A percentile compares a stretch with the other conserved stretches of the same genome.
phyloP scores from a whole-genome alignment of 2,113 vertebrate genomes.

The Engraulis encrasicolus region DNA sequence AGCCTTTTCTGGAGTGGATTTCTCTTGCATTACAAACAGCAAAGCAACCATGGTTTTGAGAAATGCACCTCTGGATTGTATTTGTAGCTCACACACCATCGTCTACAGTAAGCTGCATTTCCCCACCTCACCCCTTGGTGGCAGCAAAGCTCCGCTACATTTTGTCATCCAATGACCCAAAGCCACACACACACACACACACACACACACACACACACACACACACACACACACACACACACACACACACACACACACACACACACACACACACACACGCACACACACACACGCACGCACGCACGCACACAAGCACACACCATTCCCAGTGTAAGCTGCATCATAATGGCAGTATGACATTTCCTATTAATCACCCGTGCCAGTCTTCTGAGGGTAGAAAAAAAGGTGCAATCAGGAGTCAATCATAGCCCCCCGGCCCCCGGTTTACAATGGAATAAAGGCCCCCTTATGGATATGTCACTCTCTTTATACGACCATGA shows the following conservation, averaged over 20 bases:
- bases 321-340: not conserved
- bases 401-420: constrained; percentile 16
- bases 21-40: no score
- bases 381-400: not conserved
- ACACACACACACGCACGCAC: no score
- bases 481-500: not conserved
- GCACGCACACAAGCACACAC: not conserved
- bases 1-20: no score
- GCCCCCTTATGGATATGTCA: constrained; percentile 7
- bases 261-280: no score
- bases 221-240: no score
- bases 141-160: constrained; percentile 64
- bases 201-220: no score
- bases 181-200: no score
- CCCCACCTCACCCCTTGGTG: constrained; percentile 61
- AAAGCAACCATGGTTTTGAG: no score
- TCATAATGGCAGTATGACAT: constrained; percentile 9
- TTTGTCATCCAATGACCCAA: not conserved
- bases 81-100: constrained; percentile 67
- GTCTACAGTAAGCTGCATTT: constrained; percentile 51
- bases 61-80: no score
- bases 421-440: not conserved
- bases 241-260: no score
- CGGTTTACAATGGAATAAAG: not conserved
- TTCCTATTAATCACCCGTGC: constrained; percentile 3